Base-by-base conservation (phyloP, 23 tunicate species). In the Aplidium turbinatum region DNA sequence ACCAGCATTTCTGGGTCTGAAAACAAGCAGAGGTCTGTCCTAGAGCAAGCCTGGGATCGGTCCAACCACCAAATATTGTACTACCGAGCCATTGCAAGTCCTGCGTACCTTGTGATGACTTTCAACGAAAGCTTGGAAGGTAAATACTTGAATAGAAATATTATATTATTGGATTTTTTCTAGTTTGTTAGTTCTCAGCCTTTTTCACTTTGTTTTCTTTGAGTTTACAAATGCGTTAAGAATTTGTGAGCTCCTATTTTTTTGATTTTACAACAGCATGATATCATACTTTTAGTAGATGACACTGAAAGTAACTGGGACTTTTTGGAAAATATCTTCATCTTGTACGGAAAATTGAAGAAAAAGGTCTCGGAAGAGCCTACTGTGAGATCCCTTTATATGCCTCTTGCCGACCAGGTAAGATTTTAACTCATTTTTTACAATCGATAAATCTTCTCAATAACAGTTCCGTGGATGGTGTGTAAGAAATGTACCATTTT, bases 41-140 rank as follows among this genome's bases (percentile, higher is more conserved):
- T 83, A 0, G 89, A 83, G 27, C 47, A 65, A 29, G 80, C 81
- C 29, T 83, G 89, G 89, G 89, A 83, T 45, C 36, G 60, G 1
- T 72, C 89, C 36, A 83, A 83, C 50, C 68, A 83, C 40, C 60
- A 75, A 20, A 63, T 83, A 9, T 58, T 83, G 28, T 75, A 83
- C 26, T 83, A 83, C 58, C 42, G 81, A 2, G 89, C 89, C 0
- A 51, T 54, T 9, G 70, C 89, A 13, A 83, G 89, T 31, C 89
- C 89, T 3, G 89, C 89, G 3, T 75, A 83, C 65, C 45, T 83
- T 69, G 74, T 83, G 34, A 75, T 83, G 89, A 75, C 78, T 69
- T 75, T 75, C 58, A 83, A 58, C 0, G 89, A 83, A 45, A 66
- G 79, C 1, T 38, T 29, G 5, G 81, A 66, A 23, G 81, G 89